These are phyloP conservation scores for Clivina fossor DNA, from an alignment of 2,888 invertebrate species.

Conservation along the genomic window DNA sequence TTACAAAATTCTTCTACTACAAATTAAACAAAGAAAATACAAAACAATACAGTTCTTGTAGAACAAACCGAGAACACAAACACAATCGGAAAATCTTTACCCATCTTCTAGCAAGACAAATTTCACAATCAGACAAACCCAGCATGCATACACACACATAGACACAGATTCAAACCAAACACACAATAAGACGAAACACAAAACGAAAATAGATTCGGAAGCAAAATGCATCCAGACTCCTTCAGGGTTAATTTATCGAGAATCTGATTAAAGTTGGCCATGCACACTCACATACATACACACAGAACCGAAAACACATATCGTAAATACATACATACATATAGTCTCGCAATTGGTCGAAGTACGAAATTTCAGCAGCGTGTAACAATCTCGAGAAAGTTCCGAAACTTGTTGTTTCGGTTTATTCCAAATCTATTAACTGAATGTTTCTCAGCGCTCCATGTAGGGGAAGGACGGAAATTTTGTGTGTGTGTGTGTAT, in stretches of 20 bases:
- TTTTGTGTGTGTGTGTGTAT: conserved; percentile 1
- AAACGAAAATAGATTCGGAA: too few species aligned
- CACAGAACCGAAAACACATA: conserved; percentile 45
- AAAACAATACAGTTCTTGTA: too few species aligned
- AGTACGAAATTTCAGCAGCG: conserved; percentile 51
- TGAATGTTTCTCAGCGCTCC: conserved; percentile 11
- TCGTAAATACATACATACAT: conserved; percentile 2
- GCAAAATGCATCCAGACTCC: too few species aligned
- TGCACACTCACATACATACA: conserved; percentile 40
- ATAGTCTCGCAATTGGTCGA: conserved; percentile 52
- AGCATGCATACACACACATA: too few species aligned
- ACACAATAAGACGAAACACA: too few species aligned
- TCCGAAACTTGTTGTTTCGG: conserved; percentile 26
- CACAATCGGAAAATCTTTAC: too few species aligned
- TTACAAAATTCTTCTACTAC: too few species aligned
- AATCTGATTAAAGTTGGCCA: conserved; percentile 52
- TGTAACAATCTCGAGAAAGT: conserved; percentile 28
- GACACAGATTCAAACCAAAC: too few species aligned
- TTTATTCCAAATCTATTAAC: conserved; percentile 33
- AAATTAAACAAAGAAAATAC: too few species aligned
- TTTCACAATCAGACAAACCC: too few species aligned
- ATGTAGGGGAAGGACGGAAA: conserved; percentile 9
- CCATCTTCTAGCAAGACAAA: too few species aligned
- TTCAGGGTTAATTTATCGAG: conserved; percentile 49
- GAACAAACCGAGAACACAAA: too few species aligned